Percentiles rank a stretch among this genome's conserved stretches.
Conservation (phyloP, 2,797 vertebrate genomes). For the Knipowitschia caucasica region DNA sequence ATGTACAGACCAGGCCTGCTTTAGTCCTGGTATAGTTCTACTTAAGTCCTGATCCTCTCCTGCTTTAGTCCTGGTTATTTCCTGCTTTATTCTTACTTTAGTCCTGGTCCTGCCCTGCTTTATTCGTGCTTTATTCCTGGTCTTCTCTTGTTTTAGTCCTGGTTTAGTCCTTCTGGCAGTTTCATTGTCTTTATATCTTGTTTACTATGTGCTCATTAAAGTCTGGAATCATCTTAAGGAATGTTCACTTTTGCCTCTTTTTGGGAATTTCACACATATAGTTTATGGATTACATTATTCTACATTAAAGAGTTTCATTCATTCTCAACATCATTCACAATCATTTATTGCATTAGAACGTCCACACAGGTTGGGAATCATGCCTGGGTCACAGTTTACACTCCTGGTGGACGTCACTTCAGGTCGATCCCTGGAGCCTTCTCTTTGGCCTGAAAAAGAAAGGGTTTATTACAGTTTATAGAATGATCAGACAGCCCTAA, state of each 20-base stretch:
- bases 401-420: conserved; percentile 48
- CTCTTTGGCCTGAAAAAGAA: conserved; percentile 56
- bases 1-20: too few species aligned
- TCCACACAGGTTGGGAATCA: neutral
- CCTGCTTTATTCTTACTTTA: neutral
- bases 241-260: conserved; percentile 1
- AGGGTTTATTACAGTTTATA: too few species aligned
- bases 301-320: neutral
- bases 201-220: neutral
- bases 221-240: neutral
- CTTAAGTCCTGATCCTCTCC: neutral
- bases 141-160: neutral
- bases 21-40: neutral
- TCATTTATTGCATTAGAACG: neutral
- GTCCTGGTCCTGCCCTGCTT: neutral
- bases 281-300: too few species aligned
- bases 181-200: neutral
- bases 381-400: conserved; percentile 1
- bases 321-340: neutral
- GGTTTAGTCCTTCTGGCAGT: conserved; percentile 4
- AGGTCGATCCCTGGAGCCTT: conserved; percentile 59
- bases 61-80: neutral
- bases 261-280: too few species aligned
- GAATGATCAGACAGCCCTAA: too few species aligned
- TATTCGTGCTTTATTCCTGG: neutral